Evolutionary conservation across 2,113 vertebrate genomes (phyloP).

Genomic region (Synodontis membranacea): DNA sequence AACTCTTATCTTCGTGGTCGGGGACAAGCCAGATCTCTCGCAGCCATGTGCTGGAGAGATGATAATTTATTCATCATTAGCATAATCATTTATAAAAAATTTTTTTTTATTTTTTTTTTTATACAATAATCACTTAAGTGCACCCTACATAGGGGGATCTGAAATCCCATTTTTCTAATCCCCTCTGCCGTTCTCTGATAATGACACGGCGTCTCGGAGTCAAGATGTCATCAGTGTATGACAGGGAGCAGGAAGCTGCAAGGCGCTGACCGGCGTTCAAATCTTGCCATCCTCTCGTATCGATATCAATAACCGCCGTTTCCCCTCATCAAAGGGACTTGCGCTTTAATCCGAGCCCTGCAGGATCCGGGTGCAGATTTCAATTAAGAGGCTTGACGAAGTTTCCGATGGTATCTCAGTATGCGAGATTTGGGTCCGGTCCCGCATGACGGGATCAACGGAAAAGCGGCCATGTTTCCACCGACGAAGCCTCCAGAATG

Average conservation of each 20-base stretch:
- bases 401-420: constrained; percentile 47
- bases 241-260: constrained; percentile 55
- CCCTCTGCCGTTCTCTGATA: constrained; percentile 70
- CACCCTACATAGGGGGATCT: constrained; percentile 61
- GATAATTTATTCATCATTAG: constrained; percentile 68
- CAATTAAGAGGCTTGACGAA: constrained; percentile 55
- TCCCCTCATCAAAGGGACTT: constrained; percentile 54
- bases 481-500: not conserved
- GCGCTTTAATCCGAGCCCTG: constrained; percentile 53
- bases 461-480: not conserved
- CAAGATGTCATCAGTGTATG: constrained; percentile 71
- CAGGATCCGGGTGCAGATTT: constrained; percentile 52
- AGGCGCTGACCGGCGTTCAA: constrained; percentile 53
- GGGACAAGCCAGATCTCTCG: constrained; percentile 59
- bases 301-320: constrained; percentile 52
- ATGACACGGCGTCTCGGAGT: constrained; percentile 65
- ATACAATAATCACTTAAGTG: constrained; percentile 73
- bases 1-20: constrained; percentile 68
- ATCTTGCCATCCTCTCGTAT: constrained; percentile 48
- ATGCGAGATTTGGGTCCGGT: constrained; percentile 39
- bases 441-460: constrained; percentile 21
- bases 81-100: constrained; percentile 71
- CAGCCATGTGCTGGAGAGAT: constrained; percentile 51
- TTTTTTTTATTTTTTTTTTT: constrained; percentile 46
- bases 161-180: constrained; percentile 74